phyloP scores from a whole-genome alignment of 2,113 vertebrate species.

The Pelmatolapia mariae region DNA sequence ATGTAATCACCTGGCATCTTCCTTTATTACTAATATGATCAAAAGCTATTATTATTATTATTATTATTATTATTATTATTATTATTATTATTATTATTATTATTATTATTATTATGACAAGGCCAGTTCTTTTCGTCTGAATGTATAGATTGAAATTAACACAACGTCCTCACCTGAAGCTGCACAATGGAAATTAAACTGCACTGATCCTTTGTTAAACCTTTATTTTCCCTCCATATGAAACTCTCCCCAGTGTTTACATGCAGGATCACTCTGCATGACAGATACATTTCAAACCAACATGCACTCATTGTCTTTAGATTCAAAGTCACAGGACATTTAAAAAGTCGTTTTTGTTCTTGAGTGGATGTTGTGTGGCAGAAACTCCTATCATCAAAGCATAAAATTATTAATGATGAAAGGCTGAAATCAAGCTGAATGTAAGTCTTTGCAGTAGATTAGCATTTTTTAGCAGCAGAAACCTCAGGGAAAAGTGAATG shows the following conservation, averaged over 20 bases:
- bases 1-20: neutral
- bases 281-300: neutral
- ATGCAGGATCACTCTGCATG: neutral
- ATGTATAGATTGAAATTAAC: neutral
- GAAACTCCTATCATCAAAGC: neutral
- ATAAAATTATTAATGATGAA: neutral
- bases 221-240: neutral
- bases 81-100: accelerated
- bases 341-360: accelerated
- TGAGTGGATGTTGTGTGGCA: neutral
- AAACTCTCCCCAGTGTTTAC: neutral
- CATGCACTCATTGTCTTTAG: neutral
- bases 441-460: neutral
- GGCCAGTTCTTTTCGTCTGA: neutral
- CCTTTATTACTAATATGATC: neutral
- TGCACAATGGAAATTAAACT: neutral
- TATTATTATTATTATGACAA: neutral
- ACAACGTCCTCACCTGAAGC: too few relatives aligned
- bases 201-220: neutral
- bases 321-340: neutral
- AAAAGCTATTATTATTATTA: neutral
- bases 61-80: accelerated
- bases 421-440: neutral
- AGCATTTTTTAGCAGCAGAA: neutral
- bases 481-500: accelerated